These are phyloP conservation scores for Trachymyrmex cornetzi DNA, from an alignment of 1,140 invertebrate species.

Conservation along the genomic window DNA sequence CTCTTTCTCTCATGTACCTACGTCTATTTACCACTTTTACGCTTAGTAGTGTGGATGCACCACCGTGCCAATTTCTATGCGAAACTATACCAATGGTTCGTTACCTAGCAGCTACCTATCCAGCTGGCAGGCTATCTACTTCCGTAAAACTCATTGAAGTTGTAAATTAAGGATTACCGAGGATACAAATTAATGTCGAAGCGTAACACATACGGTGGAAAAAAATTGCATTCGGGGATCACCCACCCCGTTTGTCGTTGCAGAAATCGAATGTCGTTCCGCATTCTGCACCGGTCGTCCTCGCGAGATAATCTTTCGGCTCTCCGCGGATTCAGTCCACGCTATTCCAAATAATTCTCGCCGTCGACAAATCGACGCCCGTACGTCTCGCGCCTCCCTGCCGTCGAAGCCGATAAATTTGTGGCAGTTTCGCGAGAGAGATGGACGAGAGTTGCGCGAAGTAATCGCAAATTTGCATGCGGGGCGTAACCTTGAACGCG, in stretches of 20 bases:
- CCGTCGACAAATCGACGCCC: slow-evolving; percentile 50
- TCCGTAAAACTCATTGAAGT: slow-evolving; percentile 67
- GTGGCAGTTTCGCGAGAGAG: not conserved
- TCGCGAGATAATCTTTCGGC: slow-evolving; percentile 65
- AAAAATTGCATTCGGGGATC: slow-evolving; percentile 59
- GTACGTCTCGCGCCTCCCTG: slow-evolving; percentile 23
- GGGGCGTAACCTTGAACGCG: slow-evolving; percentile 55
- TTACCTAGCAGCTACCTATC: slow-evolving; percentile 36
- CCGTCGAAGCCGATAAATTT: slow-evolving; percentile 43
- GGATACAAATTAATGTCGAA: slow-evolving; percentile 75
- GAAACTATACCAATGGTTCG: slow-evolving; percentile 69
- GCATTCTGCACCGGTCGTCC: slow-evolving; percentile 12
- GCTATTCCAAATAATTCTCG: slow-evolving; percentile 42
- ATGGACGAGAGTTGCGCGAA: slow-evolving; percentile 53
- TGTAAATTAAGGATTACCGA: slow-evolving; percentile 77
- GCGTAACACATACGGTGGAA: slow-evolving; percentile 32
- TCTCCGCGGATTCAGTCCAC: slow-evolving; percentile 53
- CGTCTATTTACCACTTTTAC: slow-evolving; percentile 56
- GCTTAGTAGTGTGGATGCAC: slow-evolving; percentile 50
- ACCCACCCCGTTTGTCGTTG: slow-evolving; percentile 41
- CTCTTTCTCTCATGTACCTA: slow-evolving; percentile 44
- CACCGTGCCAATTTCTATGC: slow-evolving; percentile 70
- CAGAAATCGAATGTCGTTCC: slow-evolving; percentile 38
- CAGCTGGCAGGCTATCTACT: slow-evolving; percentile 36
- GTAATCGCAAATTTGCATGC: slow-evolving; percentile 60